Evolutionary conservation across 2,113 vertebrate species (phyloP).

Genomic region (Casuarius casuarius): DNA sequence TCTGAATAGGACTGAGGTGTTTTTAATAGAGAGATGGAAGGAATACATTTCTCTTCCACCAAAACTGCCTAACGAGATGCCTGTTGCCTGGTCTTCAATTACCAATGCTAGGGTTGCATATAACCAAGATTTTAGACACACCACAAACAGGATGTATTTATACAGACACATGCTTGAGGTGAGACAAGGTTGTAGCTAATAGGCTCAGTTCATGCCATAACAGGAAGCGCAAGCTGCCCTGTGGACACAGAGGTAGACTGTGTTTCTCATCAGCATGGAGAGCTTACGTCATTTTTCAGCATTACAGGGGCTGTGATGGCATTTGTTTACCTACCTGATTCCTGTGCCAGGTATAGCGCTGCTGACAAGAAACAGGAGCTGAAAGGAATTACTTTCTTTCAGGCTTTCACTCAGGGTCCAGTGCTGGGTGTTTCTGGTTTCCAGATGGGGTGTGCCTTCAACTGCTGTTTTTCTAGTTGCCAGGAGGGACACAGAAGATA

Average conservation of each 20-base stretch:
- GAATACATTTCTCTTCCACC: neutral
- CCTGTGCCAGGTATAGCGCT: neutral
- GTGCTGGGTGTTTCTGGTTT: neutral
- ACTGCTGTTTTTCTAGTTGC: neutral
- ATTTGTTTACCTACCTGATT: neutral
- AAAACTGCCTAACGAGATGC: neutral
- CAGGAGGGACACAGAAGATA: slow-evolving; percentile 14
- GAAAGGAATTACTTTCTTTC: neutral
- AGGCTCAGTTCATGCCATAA: fast-evolving
- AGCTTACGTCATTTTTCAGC: neutral
- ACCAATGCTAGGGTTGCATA: neutral
- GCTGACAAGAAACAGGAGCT: neutral
- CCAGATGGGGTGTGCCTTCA: neutral
- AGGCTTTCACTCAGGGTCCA: neutral
- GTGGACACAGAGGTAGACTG: fast-evolving
- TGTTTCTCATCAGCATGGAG: neutral
- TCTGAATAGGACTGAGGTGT: neutral
- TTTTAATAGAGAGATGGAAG: neutral
- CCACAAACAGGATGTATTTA: neutral
- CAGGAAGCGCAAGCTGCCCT: neutral
- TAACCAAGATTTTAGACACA: fast-evolving
- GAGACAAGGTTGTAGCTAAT: neutral
- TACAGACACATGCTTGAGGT: neutral
- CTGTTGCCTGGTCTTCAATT: neutral
- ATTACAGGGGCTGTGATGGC: neutral